A percentile compares a stretch with the other conserved stretches of the same genome.
Evolutionary conservation across 2,797 vertebrate genomes (phyloP).

Genomic region (Poecilia picta): DNA sequence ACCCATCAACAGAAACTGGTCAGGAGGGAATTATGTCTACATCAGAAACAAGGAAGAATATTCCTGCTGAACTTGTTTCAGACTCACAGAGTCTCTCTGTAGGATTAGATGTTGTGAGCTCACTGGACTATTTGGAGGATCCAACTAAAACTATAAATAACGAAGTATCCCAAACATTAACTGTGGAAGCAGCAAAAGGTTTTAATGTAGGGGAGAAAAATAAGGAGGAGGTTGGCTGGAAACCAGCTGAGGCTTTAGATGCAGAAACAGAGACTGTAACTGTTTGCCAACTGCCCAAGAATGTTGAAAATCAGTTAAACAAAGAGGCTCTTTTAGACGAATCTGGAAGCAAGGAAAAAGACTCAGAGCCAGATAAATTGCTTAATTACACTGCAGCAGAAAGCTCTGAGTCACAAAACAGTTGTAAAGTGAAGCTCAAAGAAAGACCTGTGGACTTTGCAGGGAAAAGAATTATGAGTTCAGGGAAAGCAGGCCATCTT

Average conservation of each 20-base stretch:
- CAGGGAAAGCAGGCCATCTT: conserved; percentile 28
- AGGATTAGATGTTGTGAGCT: conserved; percentile 7
- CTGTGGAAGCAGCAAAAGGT: conserved; percentile 26
- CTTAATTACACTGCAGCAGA: conserved; percentile 25
- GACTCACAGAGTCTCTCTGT: not conserved
- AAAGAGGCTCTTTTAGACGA: conserved; percentile 63
- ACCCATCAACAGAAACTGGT: conserved; percentile 23
- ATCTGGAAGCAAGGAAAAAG: conserved; percentile 34
- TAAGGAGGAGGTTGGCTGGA: conserved; percentile 44
- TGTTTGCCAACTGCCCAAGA: conserved; percentile 60
- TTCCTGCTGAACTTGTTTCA: conserved; percentile 19
- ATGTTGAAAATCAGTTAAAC: conserved; percentile 59
- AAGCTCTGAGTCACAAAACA: conserved; percentile 40
- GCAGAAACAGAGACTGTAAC: conserved; percentile 49
- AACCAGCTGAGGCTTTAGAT: conserved; percentile 38
- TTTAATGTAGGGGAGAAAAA: conserved; percentile 29
- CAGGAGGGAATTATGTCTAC: conserved; percentile 19
- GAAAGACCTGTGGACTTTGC: conserved; percentile 1
- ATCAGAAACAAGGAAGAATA: conserved; percentile 7
- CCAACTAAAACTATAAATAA: conserved; percentile 42
- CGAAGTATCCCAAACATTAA: not conserved
- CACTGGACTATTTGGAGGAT: conserved; percentile 17
- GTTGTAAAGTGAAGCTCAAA: conserved; percentile 34
- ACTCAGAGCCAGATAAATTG: conserved; percentile 52
- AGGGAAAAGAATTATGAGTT: conserved; percentile 19